Evolutionary conservation across 2,113 vertebrate genomes (phyloP).

Genomic region (Alligator mississippiensis): DNA sequence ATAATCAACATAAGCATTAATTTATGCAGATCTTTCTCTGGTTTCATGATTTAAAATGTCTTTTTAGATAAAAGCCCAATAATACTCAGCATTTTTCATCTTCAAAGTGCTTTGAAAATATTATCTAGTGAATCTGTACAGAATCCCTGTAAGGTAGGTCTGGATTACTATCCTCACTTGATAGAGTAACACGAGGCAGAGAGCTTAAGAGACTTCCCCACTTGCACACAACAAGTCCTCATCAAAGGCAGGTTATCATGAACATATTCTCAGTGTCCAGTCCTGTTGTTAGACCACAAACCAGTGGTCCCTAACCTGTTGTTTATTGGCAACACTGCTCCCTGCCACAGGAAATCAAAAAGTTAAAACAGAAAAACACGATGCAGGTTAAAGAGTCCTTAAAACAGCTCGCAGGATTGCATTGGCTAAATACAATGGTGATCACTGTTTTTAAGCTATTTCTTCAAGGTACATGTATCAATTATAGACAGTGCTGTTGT

Average conservation of each 20-base stretch:
- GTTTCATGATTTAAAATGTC: conserved; percentile 61
- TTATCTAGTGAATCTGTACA: conserved; percentile 1
- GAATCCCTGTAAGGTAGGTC: conserved; percentile 13
- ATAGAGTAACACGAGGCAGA: conserved; percentile 23
- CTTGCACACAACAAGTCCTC: background rate
- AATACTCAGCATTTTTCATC: conserved; percentile 68
- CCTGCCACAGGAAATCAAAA: too few relatives aligned
- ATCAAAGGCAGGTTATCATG: conserved; percentile 21
- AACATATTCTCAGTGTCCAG: conserved; percentile 2
- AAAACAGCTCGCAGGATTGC: too few relatives aligned
- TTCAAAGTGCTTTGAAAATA: conserved; percentile 70
- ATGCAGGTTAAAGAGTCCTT: too few relatives aligned
- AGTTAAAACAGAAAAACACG: too few relatives aligned
- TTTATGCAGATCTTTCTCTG: conserved; percentile 72
- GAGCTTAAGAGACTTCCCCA: background rate
- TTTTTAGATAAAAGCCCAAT: conserved; percentile 70
- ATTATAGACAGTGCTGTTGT: background rate
- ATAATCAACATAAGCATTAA: conserved; percentile 68
- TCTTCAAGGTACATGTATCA: too few relatives aligned
- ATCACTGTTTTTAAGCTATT: too few relatives aligned
- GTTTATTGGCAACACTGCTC: too few relatives aligned
- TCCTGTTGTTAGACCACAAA: background rate
- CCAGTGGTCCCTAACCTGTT: background rate
- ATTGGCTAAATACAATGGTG: too few relatives aligned
- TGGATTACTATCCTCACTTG: conserved; percentile 32